Percentiles rank a stretch among this genome's conserved stretches.
phyloP scores from a whole-genome alignment of 1,140 invertebrate genomes.

The Drosophila pseudoobscura region DNA sequence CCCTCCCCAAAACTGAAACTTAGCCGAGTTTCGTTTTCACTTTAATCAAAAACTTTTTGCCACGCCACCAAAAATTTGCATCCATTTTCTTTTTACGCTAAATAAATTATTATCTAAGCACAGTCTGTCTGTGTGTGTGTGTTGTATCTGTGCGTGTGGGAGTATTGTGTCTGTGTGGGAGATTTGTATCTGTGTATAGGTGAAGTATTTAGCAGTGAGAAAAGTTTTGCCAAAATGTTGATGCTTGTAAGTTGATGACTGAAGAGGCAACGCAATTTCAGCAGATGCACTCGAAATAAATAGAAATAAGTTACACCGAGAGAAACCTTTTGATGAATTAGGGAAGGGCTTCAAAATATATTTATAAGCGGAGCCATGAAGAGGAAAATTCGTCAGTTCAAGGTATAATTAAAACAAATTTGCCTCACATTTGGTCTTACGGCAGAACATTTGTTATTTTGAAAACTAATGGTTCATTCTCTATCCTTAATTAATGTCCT shows the following conservation, averaged over 20 bases:
- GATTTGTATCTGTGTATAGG: constrained; percentile 2
- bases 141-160: constrained; percentile 18
- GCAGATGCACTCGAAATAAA: constrained; percentile 26
- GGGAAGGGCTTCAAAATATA: too few species aligned
- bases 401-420: too few species aligned
- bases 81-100: constrained; percentile 81
- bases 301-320: neutral
- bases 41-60: constrained; percentile 79
- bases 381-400: too few species aligned
- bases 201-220: constrained; percentile 31
- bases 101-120: constrained; percentile 81
- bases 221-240: constrained; percentile 54
- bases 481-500: too few species aligned
- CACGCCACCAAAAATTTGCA: constrained; percentile 72
- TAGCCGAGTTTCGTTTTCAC: constrained; percentile 75
- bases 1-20: constrained; percentile 37
- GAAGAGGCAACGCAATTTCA: constrained; percentile 2
- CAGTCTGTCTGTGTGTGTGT: constrained; percentile 9
- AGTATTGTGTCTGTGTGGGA: neutral
- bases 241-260: constrained; percentile 39
- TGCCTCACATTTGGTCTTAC: too few species aligned
- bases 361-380: too few species aligned
- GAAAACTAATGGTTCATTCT: too few species aligned
- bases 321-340: too few species aligned
- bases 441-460: too few species aligned